Evolutionary conservation across 2,888 invertebrate genomes (phyloP).

Genomic region (Odontothrips loti): DNA sequence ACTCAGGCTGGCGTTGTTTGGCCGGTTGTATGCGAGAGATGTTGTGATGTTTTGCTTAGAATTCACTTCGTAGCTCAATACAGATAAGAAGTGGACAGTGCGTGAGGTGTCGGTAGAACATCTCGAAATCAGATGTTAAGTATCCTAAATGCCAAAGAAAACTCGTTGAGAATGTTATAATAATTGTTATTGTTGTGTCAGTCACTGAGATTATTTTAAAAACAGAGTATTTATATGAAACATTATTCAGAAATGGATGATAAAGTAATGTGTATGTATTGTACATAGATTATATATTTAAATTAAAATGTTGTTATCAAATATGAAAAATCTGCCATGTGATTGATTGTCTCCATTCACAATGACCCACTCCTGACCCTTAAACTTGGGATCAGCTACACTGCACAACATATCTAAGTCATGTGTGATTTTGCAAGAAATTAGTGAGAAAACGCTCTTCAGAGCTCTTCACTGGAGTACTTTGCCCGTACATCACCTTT

Average conservation of each 20-base stretch:
- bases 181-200: slow-evolving; percentile 15
- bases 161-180: not conserved
- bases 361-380: no score
- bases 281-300: not conserved
- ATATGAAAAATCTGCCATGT: not conserved
- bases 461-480: no score
- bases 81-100: not conserved
- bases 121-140: not conserved
- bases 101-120: slow-evolving; percentile 6
- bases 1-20: not conserved
- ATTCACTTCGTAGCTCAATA: not conserved
- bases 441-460: no score
- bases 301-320: not conserved
- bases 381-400: no score
- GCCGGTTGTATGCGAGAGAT: not conserved
- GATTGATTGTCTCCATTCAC: no score
- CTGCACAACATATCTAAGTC: no score
- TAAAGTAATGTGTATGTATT: not conserved
- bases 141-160: slow-evolving; percentile 17
- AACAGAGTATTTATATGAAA: not conserved
- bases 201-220: not conserved
- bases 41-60: not conserved
- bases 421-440: no score
- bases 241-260: not conserved
- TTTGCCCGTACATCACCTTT: no score